Evolutionary conservation across 2,113 vertebrate species (phyloP).

Genomic region (Lonchura striata): DNA sequence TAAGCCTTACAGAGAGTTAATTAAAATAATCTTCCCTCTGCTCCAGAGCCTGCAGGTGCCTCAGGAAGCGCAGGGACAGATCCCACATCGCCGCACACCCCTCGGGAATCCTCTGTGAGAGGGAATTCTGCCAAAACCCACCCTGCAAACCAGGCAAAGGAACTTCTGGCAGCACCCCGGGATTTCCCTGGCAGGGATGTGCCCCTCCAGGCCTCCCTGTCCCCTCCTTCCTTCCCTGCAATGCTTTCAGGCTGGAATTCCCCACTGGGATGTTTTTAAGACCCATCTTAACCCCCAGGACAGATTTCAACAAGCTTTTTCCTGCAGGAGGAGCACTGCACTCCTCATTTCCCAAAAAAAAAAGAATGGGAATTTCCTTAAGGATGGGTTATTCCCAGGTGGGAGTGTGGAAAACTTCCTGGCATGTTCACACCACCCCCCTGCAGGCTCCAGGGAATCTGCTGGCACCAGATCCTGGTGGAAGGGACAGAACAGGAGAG

Average conservation of each 20-base stretch:
- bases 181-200: background rate
- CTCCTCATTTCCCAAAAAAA: background rate
- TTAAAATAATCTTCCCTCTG: too few relatives aligned
- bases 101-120: rapidly evolving
- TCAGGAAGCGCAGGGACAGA: background rate
- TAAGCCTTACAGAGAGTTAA: too few relatives aligned
- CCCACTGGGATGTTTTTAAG: background rate
- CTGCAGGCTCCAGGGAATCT: background rate
- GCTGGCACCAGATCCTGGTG: background rate
- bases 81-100: rapidly evolving
- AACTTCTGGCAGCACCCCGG: background rate
- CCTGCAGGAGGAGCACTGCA: background rate
- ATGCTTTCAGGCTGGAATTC: background rate
- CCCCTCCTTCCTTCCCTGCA: background rate
- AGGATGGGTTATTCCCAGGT: background rate
- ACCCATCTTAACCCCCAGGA: background rate
- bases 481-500: rapidly evolving
- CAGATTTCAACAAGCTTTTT: rapidly evolving
- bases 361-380: background rate
- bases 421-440: rapidly evolving
- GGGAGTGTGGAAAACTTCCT: background rate
- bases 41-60: background rate
- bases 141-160: background rate
- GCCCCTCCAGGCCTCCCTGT: background rate
- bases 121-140: background rate